phyloP scores from a whole-genome alignment of 2,888 invertebrate species.

The Panopea generosa region DNA sequence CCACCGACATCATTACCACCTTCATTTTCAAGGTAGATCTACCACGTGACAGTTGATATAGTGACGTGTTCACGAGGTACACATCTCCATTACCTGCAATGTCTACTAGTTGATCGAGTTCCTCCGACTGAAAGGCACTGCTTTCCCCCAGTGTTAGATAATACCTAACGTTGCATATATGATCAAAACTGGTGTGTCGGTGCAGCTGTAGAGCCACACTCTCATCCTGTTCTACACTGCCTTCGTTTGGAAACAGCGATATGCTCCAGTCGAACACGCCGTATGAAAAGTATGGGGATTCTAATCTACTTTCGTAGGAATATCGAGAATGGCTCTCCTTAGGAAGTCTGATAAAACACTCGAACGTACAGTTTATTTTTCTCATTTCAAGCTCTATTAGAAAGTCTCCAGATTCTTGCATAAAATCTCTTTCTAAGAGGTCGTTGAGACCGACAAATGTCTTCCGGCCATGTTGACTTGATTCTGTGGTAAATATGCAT shows the following conservation, averaged over 20 bases:
- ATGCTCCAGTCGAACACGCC: constrained; percentile 94
- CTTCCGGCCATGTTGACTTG: constrained; percentile 78
- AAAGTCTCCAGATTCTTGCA: constrained; percentile 92
- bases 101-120: constrained; percentile 80
- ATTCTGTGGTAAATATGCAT: constrained; percentile 86
- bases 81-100: constrained; percentile 79
- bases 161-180: constrained; percentile 91
- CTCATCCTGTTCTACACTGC: constrained; percentile 76
- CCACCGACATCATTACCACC: constrained; percentile 91
- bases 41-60: constrained; percentile 74
- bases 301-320: constrained; percentile 84
- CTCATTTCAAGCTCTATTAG: constrained; percentile 92
- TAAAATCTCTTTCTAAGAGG: constrained; percentile 88
- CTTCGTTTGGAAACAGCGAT: constrained; percentile 81
- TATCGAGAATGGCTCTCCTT: constrained; percentile 77
- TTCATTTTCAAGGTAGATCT: constrained; percentile 88
- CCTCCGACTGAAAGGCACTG: constrained; percentile 78
- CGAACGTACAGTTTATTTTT: constrained; percentile 91
- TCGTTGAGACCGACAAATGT: constrained; percentile 83
- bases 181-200: constrained; percentile 92
- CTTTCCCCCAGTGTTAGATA: constrained; percentile 86
- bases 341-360: constrained; percentile 87
- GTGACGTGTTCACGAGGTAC: constrained; percentile 75
- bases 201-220: constrained; percentile 87
- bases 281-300: constrained; percentile 91